Percentiles rank a stretch among this genome's conserved stretches.
Conservation (phyloP, 2,888 invertebrate genomes). For the Himalopsyche japonica region DNA sequence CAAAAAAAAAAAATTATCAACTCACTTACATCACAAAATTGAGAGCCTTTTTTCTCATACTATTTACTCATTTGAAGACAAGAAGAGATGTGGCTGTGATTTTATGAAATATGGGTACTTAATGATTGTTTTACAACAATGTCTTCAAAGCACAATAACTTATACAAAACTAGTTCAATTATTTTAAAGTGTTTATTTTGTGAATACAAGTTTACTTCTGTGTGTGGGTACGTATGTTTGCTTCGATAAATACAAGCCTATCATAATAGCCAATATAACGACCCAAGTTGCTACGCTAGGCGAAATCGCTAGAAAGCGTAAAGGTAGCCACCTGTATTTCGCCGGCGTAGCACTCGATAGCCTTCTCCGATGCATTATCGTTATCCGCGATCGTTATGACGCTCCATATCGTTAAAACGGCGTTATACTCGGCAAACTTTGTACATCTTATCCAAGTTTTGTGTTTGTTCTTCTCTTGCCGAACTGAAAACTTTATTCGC, state of each 20-base stretch:
- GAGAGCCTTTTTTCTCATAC: no score
- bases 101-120: no score
- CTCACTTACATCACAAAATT: no score
- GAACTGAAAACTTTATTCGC: conserved; percentile 28
- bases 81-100: no score
- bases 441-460: conserved; percentile 37
- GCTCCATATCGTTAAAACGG: conserved; percentile 40
- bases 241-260: neutral
- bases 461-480: conserved; percentile 32
- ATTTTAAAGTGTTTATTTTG: no score
- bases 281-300: neutral
- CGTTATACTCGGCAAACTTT: conserved; percentile 34
- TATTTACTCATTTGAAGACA: no score
- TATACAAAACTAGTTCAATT: no score
- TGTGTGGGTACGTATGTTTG: neutral
- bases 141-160: no score
- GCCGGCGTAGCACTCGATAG: conserved; percentile 12
- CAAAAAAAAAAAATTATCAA: no score
- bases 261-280: neutral
- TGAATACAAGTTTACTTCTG: no score
- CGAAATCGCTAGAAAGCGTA: neutral
- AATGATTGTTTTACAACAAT: no score
- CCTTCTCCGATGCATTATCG: conserved; percentile 36
- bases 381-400: conserved; percentile 38
- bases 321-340: conserved; percentile 22